A percentile compares a stretch with the other conserved stretches of the same genome.
Conservation (phyloP, 2,888 invertebrate genomes). For the Vannuccia rotundouncinata region DNA sequence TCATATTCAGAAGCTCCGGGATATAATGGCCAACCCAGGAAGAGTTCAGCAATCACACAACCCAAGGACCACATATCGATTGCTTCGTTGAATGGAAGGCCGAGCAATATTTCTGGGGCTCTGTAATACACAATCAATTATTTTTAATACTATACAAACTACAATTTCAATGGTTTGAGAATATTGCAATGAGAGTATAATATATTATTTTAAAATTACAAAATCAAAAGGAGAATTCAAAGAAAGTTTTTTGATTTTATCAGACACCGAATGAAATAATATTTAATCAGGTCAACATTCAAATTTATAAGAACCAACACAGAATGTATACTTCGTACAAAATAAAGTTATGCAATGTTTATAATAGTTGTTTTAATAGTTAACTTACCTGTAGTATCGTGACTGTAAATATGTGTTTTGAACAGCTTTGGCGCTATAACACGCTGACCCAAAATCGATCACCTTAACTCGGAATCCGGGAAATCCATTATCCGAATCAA, state of each 20-base stretch:
- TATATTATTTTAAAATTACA: no score
- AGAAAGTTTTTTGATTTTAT: no score
- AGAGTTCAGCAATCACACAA: conserved; percentile 96
- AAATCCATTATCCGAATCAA: conserved; percentile 66
- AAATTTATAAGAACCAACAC: no score
- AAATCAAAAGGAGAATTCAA: no score
- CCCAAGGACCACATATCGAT: conserved; percentile 99
- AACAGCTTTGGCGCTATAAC: conserved; percentile 97
- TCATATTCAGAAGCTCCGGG: conserved; percentile 99
- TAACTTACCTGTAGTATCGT: conserved; percentile 75
- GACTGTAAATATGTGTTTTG: conserved; percentile 99
- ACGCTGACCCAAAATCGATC: conserved; percentile 98
- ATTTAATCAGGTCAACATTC: no score
- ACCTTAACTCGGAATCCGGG: conserved; percentile 80
- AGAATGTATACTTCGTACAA: no score
- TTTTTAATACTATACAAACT: no score
- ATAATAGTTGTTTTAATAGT: no score
- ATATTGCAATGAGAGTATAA: no score
- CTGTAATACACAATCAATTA: conserved; percentile 56
- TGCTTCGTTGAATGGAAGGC: conserved; percentile 95
- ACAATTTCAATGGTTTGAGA: no score
- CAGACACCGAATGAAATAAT: no score
- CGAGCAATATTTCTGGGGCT: conserved; percentile 56
- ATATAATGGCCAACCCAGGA: conserved; percentile 97
- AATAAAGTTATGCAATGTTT: no score